Base-by-base conservation (phyloP, 2,113 vertebrate species). In the Hydropotes inermis region DNA sequence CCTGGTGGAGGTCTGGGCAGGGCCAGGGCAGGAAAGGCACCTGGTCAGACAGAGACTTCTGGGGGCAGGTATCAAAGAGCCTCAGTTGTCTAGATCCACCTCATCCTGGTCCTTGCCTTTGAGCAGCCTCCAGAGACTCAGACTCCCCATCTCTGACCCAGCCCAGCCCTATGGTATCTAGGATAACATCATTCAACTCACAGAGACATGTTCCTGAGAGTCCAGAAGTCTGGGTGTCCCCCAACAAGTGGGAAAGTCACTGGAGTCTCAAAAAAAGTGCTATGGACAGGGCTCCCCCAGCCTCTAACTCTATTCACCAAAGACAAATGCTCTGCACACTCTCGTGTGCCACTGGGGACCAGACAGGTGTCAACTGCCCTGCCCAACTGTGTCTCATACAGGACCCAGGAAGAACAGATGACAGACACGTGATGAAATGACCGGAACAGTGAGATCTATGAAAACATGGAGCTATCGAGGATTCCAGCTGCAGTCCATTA, bases 61-160 rank as follows among this genome's bases (percentile, higher is more conserved):
- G 0, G 3, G 50, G 30, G 8, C 11, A n/a, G 36, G 12, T 7
- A 17, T 9, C 43, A 33, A 27, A 33, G 19, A 11, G 36, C 5
- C 55, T 27, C 6, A 27, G 23, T 15, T 33, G 36, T 7, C 30
- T 7, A 30, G 83, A 58, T 60, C 33, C 6, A 5, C 7, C 3
- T 25, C 79, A 28, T 23, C 39, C 83, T 50, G 27, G 67, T 55
- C 30, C 21, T 87, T 50, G 17, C 45, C 23, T 39, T 47, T 27
- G n/a, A 76, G 19, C 7, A 13, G 74, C 58, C 45, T 55, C 36
- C 25, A 47, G 64, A 52, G 43, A 27, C 43, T 61, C n/a, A n/a
- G 9, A 11, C 7, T 15, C 19, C 23, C 67, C 16, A 64, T 25
- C 25, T 87, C 55, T 9, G 19, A 12, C 43, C 47, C 2, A 19